Conservation (phyloP, 2,113 vertebrate species). For the Aphelocoma coerulescens region DNA sequence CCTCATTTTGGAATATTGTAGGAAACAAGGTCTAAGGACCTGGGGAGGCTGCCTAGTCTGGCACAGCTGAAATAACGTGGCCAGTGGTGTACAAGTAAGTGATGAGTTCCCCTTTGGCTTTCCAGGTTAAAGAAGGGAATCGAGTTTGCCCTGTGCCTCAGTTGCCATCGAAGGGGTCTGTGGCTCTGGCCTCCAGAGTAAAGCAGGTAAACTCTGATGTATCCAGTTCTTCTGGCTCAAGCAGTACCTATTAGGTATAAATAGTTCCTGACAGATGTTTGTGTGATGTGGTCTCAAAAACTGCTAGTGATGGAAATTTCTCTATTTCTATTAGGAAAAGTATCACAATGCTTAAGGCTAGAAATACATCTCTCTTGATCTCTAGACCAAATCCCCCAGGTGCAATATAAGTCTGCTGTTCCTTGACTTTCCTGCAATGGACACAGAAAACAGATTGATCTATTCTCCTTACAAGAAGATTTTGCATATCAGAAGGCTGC, state of each 20-base stretch:
- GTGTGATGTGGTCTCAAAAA: not conserved
- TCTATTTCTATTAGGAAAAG: not conserved
- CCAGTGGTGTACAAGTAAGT: not conserved
- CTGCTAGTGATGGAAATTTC: not conserved
- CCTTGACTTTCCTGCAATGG: not conserved
- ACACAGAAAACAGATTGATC: not conserved
- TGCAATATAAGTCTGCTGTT: not conserved
- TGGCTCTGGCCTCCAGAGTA: not conserved
- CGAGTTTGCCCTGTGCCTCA: not conserved
- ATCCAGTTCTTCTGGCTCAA: not conserved
- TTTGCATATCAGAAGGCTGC: not conserved
- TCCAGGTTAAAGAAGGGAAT: not conserved
- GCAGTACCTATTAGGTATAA: not conserved
- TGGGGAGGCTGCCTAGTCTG: not conserved
- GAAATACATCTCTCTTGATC: not conserved
- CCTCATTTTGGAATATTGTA: not conserved
- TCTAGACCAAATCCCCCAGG: not conserved
- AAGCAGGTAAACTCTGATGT: not conserved
- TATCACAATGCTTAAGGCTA: not conserved
- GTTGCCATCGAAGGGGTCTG: not conserved
- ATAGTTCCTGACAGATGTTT: not conserved
- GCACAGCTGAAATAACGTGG: not conserved
- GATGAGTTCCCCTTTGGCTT: not conserved
- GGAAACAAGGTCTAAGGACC: not conserved
- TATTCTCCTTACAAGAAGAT: not conserved